Conservation (phyloP, 2,888 invertebrate genomes). For the Platynereis dumerilii region DNA sequence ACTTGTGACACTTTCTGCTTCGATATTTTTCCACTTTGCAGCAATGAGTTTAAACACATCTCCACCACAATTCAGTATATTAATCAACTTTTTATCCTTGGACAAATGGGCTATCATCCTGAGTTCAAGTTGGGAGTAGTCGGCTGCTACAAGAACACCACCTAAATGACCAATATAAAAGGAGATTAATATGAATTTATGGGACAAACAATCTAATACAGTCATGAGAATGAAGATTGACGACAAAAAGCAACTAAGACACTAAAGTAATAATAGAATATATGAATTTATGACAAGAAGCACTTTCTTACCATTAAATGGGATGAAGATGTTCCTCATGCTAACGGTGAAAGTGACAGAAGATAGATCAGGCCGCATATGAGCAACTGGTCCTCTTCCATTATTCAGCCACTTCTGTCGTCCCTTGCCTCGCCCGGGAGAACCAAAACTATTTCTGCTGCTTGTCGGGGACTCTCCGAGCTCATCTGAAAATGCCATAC, state of each 20-base stretch:
- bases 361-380: not conserved
- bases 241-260: no score
- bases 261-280: no score
- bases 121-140: constrained; percentile 96
- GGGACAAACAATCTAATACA: no score
- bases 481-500: no score
- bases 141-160: constrained; percentile 81
- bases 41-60: constrained; percentile 76
- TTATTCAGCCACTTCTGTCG: no score
- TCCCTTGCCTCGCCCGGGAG: no score
- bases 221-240: no score
- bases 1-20: constrained; percentile 74
- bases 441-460: no score
- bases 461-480: no score
- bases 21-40: constrained; percentile 79
- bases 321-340: constrained; percentile 61
- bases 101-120: constrained; percentile 91
- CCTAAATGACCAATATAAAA: constrained; percentile 45
- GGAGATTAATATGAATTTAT: not conserved
- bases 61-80: constrained; percentile 64
- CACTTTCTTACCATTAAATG: constrained; percentile 53
- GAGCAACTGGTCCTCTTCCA: no score
- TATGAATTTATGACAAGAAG: no score
- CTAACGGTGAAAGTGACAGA: constrained; percentile 44
- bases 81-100: constrained; percentile 74